These are phyloP conservation scores for Trematocara variabile DNA, from an alignment of 2,113 vertebrate genomes.

Conservation along the genomic window DNA sequence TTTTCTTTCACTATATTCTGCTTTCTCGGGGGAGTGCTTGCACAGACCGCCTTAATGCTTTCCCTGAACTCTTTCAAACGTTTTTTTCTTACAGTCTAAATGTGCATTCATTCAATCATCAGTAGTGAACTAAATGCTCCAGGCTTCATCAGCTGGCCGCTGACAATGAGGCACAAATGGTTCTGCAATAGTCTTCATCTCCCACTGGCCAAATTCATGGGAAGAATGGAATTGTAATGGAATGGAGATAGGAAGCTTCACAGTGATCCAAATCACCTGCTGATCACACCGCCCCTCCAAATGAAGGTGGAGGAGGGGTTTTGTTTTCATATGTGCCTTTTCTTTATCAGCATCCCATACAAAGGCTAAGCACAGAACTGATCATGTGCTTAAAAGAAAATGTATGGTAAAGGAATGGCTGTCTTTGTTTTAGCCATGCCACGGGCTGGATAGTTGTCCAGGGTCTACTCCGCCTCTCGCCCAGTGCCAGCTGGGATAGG, in stretches of 20 bases:
- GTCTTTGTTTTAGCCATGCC: neutral
- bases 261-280: neutral
- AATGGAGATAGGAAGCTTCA: neutral
- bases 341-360: neutral
- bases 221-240: slow-evolving; percentile 31
- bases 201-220: slow-evolving; percentile 6
- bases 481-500: neutral
- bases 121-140: slow-evolving; percentile 23
- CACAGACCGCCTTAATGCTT: neutral
- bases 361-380: neutral
- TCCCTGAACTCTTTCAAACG: neutral
- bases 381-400: neutral
- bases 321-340: neutral
- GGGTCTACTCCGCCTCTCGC: neutral
- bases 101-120: slow-evolving; percentile 21
- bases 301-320: neutral
- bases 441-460: neutral
- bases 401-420: neutral
- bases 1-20: neutral
- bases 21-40: neutral
- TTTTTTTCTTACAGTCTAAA: neutral
- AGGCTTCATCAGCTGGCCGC: slow-evolving; percentile 2
- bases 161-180: slow-evolving; percentile 27
- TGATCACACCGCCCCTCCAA: neutral
- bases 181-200: slow-evolving; percentile 4